Evolutionary conservation across 2,888 invertebrate genomes (phyloP).

Genomic region (Dascillus cervinus): DNA sequence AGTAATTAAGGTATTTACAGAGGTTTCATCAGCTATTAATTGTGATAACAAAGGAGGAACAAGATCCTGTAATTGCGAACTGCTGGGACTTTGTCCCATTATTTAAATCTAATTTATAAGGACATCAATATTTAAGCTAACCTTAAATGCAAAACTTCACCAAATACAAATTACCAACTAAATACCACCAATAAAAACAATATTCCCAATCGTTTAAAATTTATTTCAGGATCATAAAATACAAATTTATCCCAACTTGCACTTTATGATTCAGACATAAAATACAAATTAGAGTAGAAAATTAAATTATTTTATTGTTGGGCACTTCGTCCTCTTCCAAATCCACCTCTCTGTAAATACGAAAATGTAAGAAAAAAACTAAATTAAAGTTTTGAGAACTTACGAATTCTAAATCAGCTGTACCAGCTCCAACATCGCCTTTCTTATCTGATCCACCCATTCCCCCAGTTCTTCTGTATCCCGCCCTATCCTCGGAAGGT

Average conservation of each 20-base stretch:
- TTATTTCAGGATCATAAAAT: slow-evolving; percentile 2
- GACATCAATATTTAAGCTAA: too few relatives aligned
- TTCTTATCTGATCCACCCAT: slow-evolving; percentile 70
- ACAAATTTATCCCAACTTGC: slow-evolving; percentile 2
- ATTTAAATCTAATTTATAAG: too few relatives aligned
- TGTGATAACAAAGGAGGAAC: slow-evolving; percentile 20
- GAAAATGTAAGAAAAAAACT: slow-evolving; percentile 8
- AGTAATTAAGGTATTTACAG: slow-evolving; percentile 28
- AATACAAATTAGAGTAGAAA: not conserved
- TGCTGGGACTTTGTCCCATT: slow-evolving; percentile 26
- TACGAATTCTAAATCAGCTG: slow-evolving; percentile 84
- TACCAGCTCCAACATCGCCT: slow-evolving; percentile 94
- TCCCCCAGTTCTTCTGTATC: slow-evolving; percentile 73
- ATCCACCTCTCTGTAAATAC: slow-evolving; percentile 67
- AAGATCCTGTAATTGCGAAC: slow-evolving; percentile 26
- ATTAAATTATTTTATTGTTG: slow-evolving; percentile 45
- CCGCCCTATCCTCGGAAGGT: slow-evolving; percentile 74
- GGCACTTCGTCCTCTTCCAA: slow-evolving; percentile 59
- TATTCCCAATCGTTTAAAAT: too few relatives aligned
- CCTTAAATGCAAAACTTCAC: too few relatives aligned
- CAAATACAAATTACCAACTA: too few relatives aligned
- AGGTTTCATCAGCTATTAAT: slow-evolving; percentile 26
- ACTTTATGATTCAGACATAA: not conserved
- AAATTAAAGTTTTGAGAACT: slow-evolving; percentile 29
- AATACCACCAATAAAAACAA: too few relatives aligned